phyloP scores from a whole-genome alignment of 1,140 invertebrate species.

The Galendromus occidentalis region DNA sequence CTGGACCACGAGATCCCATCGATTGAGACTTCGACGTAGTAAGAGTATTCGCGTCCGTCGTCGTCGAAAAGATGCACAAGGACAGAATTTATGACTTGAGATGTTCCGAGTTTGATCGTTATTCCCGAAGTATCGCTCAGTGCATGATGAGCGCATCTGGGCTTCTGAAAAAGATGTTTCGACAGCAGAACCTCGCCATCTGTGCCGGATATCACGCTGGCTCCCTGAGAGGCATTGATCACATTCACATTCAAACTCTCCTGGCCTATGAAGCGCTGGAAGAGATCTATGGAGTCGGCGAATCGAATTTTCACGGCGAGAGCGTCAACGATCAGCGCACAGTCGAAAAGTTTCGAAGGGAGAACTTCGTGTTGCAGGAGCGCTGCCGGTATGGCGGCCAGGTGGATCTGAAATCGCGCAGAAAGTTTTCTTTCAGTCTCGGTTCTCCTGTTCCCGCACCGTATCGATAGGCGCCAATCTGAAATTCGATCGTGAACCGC shows the following conservation, averaged over 20 bases:
- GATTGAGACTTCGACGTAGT: background rate
- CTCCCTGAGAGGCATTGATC: background rate
- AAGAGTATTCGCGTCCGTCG: background rate
- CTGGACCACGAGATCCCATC: background rate
- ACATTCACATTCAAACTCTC: background rate
- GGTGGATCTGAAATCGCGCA: constrained; percentile 4
- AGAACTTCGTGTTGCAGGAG: constrained; percentile 4
- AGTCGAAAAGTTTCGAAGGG: constrained; percentile 3
- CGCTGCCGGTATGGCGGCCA: background rate
- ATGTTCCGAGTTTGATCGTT: background rate
- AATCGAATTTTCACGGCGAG: background rate
- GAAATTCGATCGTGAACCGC: background rate
- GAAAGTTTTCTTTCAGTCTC: too few relatives aligned
- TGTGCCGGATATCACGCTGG: background rate
- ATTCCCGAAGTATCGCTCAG: background rate
- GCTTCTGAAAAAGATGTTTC: background rate
- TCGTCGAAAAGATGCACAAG: background rate
- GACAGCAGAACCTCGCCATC: background rate
- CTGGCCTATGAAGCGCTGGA: background rate
- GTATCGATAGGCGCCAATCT: too few relatives aligned
- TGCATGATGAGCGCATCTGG: background rate
- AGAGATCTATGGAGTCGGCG: background rate
- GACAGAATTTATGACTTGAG: background rate
- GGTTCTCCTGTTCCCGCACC: too few relatives aligned
- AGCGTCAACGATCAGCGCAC: background rate